Conservation (phyloP, 1,140 invertebrate species). For the Drosophila tsacasi region DNA sequence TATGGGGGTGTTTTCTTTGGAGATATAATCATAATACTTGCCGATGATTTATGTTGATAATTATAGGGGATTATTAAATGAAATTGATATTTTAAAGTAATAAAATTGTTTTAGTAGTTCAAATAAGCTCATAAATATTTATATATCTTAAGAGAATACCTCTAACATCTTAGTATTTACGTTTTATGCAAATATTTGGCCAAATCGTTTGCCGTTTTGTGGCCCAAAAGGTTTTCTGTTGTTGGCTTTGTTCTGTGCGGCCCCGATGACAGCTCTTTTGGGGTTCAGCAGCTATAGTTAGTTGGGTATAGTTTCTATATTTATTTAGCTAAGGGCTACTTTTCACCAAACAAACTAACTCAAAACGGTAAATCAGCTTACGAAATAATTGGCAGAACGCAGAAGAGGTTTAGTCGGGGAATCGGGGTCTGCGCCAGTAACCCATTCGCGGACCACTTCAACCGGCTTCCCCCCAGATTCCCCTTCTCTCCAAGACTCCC, state of each 20-base stretch:
- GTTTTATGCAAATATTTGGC: slow-evolving; percentile 55
- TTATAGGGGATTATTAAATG: neutral
- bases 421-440: slow-evolving; percentile 35
- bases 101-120: neutral
- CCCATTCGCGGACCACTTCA: slow-evolving; percentile 45
- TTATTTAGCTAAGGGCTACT: slow-evolving; percentile 41
- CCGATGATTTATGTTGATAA: neutral
- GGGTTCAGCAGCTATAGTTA: slow-evolving; percentile 10
- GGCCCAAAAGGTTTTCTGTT: slow-evolving; percentile 50
- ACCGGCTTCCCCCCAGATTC: slow-evolving; percentile 13
- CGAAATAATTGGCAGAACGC: slow-evolving; percentile 37
- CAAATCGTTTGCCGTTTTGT: slow-evolving; percentile 49
- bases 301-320: slow-evolving; percentile 17
- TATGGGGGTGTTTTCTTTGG: slow-evolving; percentile 7
- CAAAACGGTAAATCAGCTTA: slow-evolving; percentile 31
- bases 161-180: slow-evolving; percentile 1
- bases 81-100: neutral
- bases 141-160: neutral
- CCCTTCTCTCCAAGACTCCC: slow-evolving; percentile 5
- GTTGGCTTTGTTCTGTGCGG: slow-evolving; percentile 22
- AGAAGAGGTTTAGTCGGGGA: slow-evolving; percentile 5
- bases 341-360: neutral
- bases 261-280: slow-evolving; percentile 15
- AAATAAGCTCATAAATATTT: neutral
- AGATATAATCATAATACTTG: neutral